A percentile compares a stretch with the other conserved stretches of the same genome.
These are phyloP conservation scores for Phymorhynchus buccinoides DNA, from an alignment of 1,140 invertebrate species.

Conservation along the genomic window DNA sequence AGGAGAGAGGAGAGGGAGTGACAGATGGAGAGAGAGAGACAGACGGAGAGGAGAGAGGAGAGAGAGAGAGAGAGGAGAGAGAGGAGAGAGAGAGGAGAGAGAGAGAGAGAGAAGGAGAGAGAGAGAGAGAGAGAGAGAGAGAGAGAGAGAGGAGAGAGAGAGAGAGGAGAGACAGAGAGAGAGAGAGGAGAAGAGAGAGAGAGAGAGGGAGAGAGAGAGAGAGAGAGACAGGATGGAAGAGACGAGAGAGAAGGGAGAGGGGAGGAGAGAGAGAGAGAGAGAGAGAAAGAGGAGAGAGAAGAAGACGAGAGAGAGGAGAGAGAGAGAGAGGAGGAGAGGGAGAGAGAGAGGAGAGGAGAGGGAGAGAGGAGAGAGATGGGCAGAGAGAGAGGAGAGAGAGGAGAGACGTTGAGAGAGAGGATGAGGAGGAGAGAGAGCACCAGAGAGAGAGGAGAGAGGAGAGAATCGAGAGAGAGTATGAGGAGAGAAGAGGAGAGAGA, in stretches of 20 bases:
- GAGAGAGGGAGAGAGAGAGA: not conserved
- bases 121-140: constrained; percentile 4
- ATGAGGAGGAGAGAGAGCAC: not conserved
- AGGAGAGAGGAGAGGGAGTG: too few relatives aligned
- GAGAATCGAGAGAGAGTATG: not conserved
- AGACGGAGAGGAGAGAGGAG: not conserved
- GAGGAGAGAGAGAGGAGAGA: not conserved
- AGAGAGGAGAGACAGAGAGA: constrained; percentile 5
- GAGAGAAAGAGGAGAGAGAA: too few relatives aligned
- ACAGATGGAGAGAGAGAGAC: too few relatives aligned
- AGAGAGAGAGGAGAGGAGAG: not conserved
- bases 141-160: constrained; percentile 15
- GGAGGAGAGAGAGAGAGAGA: too few relatives aligned
- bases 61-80: not conserved
- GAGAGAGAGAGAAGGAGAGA: not conserved
- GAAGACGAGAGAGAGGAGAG: too few relatives aligned
- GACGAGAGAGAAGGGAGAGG: too few relatives aligned
- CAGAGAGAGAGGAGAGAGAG: not conserved
- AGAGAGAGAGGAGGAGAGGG: too few relatives aligned
- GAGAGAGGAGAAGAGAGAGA: not conserved
- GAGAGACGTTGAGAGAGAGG: not conserved
- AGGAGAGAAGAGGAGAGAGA: not conserved
- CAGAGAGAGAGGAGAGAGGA: constrained; percentile 12
- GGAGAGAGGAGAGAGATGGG: not conserved
- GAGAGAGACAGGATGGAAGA: too few relatives aligned